Evolutionary conservation across 2,888 invertebrate species (phyloP), one percentile per base, ranked within the genome.

Genomic region (Orthonevra nobilis): DNA sequence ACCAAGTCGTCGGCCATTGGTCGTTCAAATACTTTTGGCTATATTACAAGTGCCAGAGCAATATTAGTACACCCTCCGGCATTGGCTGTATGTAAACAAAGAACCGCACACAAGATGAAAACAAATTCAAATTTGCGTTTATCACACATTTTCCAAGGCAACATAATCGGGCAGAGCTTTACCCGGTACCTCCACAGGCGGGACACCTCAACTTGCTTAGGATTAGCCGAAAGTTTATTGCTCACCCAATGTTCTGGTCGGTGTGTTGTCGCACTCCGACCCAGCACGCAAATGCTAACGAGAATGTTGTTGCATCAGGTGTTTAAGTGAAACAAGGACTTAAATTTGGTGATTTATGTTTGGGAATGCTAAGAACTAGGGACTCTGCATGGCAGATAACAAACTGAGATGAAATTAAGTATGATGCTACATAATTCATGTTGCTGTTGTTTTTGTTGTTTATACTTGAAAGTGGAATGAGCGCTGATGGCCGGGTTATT

Each of bases 271-370:
- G 70, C 56, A 50, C 40, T n/a, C 30, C 32, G 14, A 28, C 32
- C 10, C 12, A n/a, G 28, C 23, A 54, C 28, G 58, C 58, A 72
- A 58, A 52, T 64, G 34, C 36, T 52, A 72, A 48, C 46, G 56
- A 73, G 60, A 42, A 66, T 60, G 28, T 40, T 50, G 73, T 68
- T 79, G 79, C 79, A 79, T 73, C 79, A 79, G 79, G 79, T 79
- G 79, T 79, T 79, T 79, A 79, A 79, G 73, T 66, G 79, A 79
- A 79, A 73, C 61, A 79, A 68, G 73, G 79, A 73, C 73, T 79
- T 79, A 79, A 79, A 79, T 79, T 79, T 66, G 66, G 61, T 79
- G 79, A 79, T 79, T 79, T 79, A 79, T 79, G 61, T 61, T 44
- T n/a, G 30, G 10, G 50, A 68, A 56, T 61, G 66, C 50, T 50